Base-by-base conservation (phyloP, 1,140 invertebrate species). In the Frieseomelitta varia region DNA sequence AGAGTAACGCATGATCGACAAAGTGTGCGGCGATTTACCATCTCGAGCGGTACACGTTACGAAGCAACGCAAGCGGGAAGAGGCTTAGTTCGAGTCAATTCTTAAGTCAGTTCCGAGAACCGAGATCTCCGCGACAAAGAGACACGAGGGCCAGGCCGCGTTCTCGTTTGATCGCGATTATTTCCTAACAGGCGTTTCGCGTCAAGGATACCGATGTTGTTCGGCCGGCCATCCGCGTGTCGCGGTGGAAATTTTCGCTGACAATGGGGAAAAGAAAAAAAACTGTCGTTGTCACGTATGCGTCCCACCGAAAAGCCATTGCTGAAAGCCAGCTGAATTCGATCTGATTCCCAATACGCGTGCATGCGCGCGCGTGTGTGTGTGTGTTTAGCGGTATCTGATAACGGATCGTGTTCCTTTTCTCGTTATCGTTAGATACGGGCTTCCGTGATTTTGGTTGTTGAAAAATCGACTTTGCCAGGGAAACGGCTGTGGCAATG, bases 341-440 rank as follows among this genome's bases (percentile, higher is more conserved):
- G 12, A n/a, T 63, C 61, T 12, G n/a, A 63, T 63, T 63, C 14
- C 1, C 14, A n/a, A 73, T 10, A 61, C 39, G 39, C 39, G n/a
- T 12, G 61, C n/a, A 17, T 4, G 58, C 14, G 15, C n/a, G n/a
- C 39, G 39, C 39, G n/a, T 12, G 61, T 17, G n/a, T 4, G 58
- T 8, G 15, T 15, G 1, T 47, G 21, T 61, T 79, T 47, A 21
- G 2, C 53, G 6, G 30, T 47, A 19, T 24, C 30, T 34, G 67
- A 79, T 84, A 84, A 79, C 55, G 56, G 67, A 6, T 24, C 67
- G 47, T 27, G 55, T 79, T 78, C 24, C 34, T 17, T n/a, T 24
- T 17, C 34, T 63, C 34, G 73, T 79, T 84, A 83, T 84, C 76
- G 56, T 17, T 27, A 19, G 11, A 24, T 61, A 14, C 39, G 21